Conservation (phyloP, 2,888 invertebrate species). For the Dorcus hopei region DNA sequence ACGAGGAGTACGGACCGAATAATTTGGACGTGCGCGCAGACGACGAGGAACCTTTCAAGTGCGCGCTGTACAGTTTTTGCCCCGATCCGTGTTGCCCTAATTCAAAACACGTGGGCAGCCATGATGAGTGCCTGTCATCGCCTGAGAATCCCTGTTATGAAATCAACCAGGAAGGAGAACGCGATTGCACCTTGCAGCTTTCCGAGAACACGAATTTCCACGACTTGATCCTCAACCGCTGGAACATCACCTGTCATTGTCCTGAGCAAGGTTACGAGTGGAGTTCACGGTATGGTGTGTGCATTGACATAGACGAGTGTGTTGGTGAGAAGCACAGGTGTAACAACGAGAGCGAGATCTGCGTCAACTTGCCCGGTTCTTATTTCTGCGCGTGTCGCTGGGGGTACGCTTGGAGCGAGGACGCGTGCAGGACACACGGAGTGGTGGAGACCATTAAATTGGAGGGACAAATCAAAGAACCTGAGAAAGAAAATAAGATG, state of each 20-base stretch:
- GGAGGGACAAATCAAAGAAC: constrained; percentile 8
- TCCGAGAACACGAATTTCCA: constrained; percentile 44
- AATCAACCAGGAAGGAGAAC: constrained; percentile 40
- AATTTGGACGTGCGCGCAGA: constrained; percentile 59
- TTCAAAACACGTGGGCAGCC: constrained; percentile 46
- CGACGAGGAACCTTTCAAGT: constrained; percentile 54
- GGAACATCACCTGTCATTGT: constrained; percentile 62
- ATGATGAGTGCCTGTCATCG: constrained; percentile 49
- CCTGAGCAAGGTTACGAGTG: constrained; percentile 53
- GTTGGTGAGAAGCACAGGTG: constrained; percentile 44
- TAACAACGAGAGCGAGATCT: constrained; percentile 49
- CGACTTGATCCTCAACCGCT: constrained; percentile 54
- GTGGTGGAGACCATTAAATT: constrained; percentile 32
- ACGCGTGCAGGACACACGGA: constrained; percentile 29
- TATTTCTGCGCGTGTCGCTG: constrained; percentile 54
- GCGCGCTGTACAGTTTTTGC: constrained; percentile 65
- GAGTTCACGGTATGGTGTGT: constrained; percentile 60
- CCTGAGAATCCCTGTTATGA: constrained; percentile 55
- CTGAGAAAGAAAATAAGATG: constrained; percentile 8
- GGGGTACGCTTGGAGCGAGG: constrained; percentile 46
- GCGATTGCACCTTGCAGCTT: constrained; percentile 41
- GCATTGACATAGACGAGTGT: constrained; percentile 64
- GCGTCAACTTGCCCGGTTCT: constrained; percentile 56
- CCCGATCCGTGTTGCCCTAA: constrained; percentile 63
- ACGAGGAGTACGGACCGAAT: constrained; percentile 44